These are phyloP conservation scores for Nettapus auritus DNA, from an alignment of 2,113 vertebrate species.

Conservation along the genomic window DNA sequence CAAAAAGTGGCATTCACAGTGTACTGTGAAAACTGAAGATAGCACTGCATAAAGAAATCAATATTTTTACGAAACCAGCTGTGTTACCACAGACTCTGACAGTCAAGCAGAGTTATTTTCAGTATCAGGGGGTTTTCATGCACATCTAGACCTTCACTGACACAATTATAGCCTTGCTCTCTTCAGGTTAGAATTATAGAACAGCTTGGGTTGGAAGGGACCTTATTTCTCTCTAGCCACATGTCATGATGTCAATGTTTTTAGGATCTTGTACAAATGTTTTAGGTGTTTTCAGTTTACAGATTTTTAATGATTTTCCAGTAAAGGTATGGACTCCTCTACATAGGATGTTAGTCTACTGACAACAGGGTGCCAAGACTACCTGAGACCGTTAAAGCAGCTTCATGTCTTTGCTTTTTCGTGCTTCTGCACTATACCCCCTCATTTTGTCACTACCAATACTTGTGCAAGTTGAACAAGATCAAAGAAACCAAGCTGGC, in stretches of 20 bases:
- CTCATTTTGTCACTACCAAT: background rate
- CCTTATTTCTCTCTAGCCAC: background rate
- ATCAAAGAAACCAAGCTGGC: background rate
- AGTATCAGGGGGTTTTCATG: background rate
- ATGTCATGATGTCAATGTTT: fast-evolving
- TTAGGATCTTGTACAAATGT: background rate
- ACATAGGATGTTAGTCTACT: background rate
- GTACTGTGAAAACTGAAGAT: background rate
- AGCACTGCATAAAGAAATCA: background rate
- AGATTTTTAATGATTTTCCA: background rate
- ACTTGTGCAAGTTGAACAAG: background rate
- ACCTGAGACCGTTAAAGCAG: background rate
- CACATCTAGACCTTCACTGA: background rate
- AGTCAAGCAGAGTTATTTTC: background rate
- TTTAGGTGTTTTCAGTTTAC: background rate
- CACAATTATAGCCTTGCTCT: background rate
- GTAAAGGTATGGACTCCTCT: background rate
- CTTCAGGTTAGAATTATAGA: background rate
- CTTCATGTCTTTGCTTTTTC: background rate
- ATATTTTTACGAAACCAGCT: background rate
- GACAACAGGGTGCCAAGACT: background rate
- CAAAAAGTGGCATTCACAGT: background rate
- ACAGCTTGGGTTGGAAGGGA: no score
- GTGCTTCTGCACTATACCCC: background rate
- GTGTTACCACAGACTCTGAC: background rate